Evolutionary conservation across 1,140 invertebrate genomes (phyloP).

Genomic region (Antheraea mylitta): DNA sequence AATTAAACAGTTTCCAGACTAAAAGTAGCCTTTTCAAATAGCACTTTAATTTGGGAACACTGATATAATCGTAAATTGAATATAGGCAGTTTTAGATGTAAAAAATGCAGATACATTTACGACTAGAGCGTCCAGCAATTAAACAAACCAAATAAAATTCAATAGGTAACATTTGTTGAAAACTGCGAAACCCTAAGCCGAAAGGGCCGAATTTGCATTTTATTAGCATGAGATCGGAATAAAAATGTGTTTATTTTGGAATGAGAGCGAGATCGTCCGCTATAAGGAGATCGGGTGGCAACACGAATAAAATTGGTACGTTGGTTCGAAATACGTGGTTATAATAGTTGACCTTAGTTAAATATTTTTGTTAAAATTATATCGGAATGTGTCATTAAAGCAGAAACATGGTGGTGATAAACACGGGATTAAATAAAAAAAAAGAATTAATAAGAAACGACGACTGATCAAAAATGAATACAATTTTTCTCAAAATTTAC

Average conservation of each 20-base stretch:
- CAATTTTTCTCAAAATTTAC: no score
- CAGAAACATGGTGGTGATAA: no score
- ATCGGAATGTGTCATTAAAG: no score
- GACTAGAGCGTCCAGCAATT: conserved; percentile 39
- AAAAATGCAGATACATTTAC: background rate
- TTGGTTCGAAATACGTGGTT: conserved; percentile 22
- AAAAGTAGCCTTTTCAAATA: no score
- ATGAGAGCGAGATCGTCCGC: conserved; percentile 42
- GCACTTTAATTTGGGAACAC: no score
- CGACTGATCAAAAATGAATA: no score
- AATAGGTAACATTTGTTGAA: conserved; percentile 67
- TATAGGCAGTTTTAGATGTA: background rate
- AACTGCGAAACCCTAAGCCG: conserved; percentile 58
- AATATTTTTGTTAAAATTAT: background rate
- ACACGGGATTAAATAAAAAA: no score
- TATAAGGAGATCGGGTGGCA: conserved; percentile 54
- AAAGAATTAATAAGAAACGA: no score
- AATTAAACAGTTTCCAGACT: no score
- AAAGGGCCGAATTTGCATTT: conserved; percentile 66
- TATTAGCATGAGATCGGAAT: conserved; percentile 68
- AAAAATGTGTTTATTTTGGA: conserved; percentile 71
- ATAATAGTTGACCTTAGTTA: background rate
- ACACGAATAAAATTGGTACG: conserved; percentile 41
- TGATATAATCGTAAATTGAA: background rate
- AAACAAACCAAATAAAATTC: conserved; percentile 60